Evolutionary conservation across 2,888 invertebrate genomes (phyloP).

Genomic region (Vanessa cardui): DNA sequence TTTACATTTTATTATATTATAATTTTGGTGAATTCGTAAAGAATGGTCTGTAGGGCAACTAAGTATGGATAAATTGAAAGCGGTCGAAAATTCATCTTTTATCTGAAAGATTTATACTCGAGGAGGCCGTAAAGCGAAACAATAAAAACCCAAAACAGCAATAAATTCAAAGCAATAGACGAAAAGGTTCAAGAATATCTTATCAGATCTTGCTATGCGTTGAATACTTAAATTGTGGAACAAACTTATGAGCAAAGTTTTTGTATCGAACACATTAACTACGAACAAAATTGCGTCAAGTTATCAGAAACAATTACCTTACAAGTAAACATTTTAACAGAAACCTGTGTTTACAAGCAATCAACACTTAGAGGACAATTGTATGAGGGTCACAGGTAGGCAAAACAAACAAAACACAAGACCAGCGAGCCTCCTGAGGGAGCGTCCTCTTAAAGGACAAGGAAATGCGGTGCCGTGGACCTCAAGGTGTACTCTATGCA

Average conservation of each 20-base stretch:
- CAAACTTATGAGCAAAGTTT: constrained; percentile 73
- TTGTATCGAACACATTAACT: constrained; percentile 17
- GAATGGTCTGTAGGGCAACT: constrained; percentile 2
- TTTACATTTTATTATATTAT: no score
- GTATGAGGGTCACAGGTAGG: constrained; percentile 74
- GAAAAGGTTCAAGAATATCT: constrained; percentile 81
- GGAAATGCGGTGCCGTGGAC: constrained; percentile 67
- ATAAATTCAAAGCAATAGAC: constrained; percentile 83
- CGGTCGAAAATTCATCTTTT: constrained; percentile 81
- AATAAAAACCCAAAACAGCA: constrained; percentile 84
- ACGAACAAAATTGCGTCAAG: constrained; percentile 31
- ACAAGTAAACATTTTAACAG: constrained; percentile 62
- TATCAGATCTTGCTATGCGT: constrained; percentile 81
- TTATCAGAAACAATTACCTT: constrained; percentile 45
- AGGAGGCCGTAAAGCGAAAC: constrained; percentile 83
- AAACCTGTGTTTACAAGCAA: constrained; percentile 76
- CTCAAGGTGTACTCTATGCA: constrained; percentile 75
- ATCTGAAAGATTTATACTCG: constrained; percentile 81
- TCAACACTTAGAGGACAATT: constrained; percentile 79
- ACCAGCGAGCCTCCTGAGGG: constrained; percentile 63
- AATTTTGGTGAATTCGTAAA: background rate
- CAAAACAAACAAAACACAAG: constrained; percentile 77
- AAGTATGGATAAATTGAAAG: constrained; percentile 70
- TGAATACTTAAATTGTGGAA: constrained; percentile 70
- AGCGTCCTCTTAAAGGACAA: constrained; percentile 76